A percentile compares a stretch with the other conserved stretches of the same genome.
These are phyloP conservation scores for Trachops cirrhosus DNA, from an alignment of 2,797 vertebrate genomes.

Conservation along the genomic window DNA sequence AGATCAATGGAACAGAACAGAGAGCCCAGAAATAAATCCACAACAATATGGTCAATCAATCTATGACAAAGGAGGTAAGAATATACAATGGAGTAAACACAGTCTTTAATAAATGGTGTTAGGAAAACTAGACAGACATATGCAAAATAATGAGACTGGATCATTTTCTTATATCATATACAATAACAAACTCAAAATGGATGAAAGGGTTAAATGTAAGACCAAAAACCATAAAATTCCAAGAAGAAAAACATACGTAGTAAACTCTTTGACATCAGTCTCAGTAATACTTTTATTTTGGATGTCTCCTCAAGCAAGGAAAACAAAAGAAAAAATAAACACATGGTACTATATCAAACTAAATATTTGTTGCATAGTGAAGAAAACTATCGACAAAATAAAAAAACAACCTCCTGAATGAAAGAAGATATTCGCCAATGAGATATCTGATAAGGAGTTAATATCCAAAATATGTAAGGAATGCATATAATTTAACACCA, in stretches of 20 bases:
- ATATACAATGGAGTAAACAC: not conserved
- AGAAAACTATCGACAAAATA: not conserved
- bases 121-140: not conserved
- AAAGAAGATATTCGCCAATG: not conserved
- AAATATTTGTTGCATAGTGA: not conserved
- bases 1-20: not conserved
- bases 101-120: not conserved
- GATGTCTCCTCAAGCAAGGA: not conserved
- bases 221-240: not conserved
- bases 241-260: not conserved
- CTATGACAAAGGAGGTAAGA: not conserved
- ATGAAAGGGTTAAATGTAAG: not conserved
- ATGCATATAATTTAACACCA: not conserved
- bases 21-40: not conserved
- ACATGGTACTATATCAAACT: not conserved
- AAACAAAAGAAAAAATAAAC: not conserved
- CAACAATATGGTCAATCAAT: not conserved
- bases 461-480: not conserved
- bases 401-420: not conserved
- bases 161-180: not conserved
- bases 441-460: not conserved
- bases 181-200: not conserved
- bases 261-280: not conserved
- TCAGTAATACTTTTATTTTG: not conserved
- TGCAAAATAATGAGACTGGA: not conserved